phyloP scores from a whole-genome alignment of 2,888 invertebrate genomes.

The Doris montereyensis region DNA sequence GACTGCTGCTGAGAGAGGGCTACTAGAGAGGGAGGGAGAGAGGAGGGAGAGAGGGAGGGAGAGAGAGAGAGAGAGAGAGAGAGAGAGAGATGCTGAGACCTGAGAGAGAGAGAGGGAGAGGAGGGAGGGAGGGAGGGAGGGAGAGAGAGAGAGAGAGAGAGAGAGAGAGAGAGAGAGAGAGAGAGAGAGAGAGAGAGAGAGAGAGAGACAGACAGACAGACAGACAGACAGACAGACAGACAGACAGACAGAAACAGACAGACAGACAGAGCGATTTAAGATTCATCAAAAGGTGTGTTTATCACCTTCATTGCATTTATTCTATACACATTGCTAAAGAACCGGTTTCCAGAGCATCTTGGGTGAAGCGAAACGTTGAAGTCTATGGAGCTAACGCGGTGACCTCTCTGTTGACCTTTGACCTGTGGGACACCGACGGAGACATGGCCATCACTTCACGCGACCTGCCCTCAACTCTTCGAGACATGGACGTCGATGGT shows the following conservation, averaged over 20 bases:
- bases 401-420: constrained; percentile 30
- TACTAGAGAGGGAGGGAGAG: neutral
- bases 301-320: no score
- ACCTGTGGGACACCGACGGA: constrained; percentile 32
- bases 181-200: neutral
- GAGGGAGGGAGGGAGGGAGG: neutral
- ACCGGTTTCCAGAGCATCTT: no score
- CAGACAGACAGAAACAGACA: no score
- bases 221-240: no score
- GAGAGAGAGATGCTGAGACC: no score
- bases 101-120: no score
- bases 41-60: neutral
- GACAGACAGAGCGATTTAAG: no score
- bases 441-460: constrained; percentile 26
- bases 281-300: no score
- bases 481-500: constrained; percentile 31
- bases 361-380: constrained; percentile 28
- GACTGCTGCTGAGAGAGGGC: neutral
- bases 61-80: constrained; percentile 6
- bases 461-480: constrained; percentile 12
- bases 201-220: neutral
- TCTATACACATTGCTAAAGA: no score
- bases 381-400: constrained; percentile 27
- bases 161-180: constrained; percentile 28
- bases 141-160: constrained; percentile 25